Evolutionary conservation across 2,888 invertebrate species (phyloP).

Genomic region (Tillus elongatus): DNA sequence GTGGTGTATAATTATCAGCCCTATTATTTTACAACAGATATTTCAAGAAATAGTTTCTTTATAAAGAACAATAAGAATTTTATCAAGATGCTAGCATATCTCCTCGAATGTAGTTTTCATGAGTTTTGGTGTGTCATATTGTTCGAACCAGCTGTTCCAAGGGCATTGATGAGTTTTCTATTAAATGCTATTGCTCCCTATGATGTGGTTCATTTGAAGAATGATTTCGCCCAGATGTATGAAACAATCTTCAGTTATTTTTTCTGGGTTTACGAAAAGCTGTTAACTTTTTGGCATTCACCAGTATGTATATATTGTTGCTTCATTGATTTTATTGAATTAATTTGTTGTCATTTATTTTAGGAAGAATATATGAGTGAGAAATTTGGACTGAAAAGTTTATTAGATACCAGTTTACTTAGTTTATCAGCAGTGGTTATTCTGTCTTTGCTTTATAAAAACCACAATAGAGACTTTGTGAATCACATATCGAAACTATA

Average conservation of each 20-base stretch:
- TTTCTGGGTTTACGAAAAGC: constrained; percentile 62
- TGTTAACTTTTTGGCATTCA: constrained; percentile 71
- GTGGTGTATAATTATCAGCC: constrained; percentile 30
- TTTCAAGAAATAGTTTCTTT: constrained; percentile 30
- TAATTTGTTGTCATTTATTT: no score
- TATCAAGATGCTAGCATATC: constrained; percentile 31
- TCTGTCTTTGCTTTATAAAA: constrained; percentile 30
- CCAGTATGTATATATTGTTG: constrained; percentile 43
- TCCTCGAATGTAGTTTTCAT: constrained; percentile 35
- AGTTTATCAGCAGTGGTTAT: constrained; percentile 33
- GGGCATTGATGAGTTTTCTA: constrained; percentile 33
- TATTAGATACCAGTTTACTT: constrained; percentile 32
- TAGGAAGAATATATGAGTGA: constrained; percentile 35
- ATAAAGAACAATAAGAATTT: constrained; percentile 29
- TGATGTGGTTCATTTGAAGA: constrained; percentile 35
- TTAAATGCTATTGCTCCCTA: constrained; percentile 37
- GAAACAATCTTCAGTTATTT: constrained; percentile 54
- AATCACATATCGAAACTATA: constrained; percentile 29
- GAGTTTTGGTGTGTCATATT: constrained; percentile 40
- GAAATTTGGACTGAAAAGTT: constrained; percentile 27
- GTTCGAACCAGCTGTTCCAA: constrained; percentile 29
- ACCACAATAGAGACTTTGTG: constrained; percentile 29
- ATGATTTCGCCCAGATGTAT: constrained; percentile 45
- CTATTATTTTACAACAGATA: constrained; percentile 27
- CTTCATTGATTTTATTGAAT: not conserved